Base-by-base conservation (phyloP, 2,113 vertebrate genomes). In the Gobio gobio region DNA sequence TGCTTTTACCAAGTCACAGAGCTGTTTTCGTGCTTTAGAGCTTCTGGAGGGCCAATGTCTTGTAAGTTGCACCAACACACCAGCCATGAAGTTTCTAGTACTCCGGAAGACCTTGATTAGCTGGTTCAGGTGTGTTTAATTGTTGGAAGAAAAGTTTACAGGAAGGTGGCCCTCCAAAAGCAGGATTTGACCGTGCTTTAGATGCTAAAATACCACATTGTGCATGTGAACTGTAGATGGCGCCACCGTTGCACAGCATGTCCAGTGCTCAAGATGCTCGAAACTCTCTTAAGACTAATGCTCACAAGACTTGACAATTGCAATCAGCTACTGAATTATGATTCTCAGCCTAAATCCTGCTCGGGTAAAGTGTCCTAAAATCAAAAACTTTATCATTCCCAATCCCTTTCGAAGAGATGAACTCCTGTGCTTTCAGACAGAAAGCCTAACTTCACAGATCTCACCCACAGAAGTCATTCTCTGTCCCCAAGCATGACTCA, bases 401-500 rank as follows among this genome's bases (percentile, higher is more conserved):
- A 22, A 63, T 26, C 59, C 43, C 10, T 51, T 51, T 24, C 9
- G 12, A 22, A 49, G 56, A 47, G 22, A 45, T 47, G 16, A 29
- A 47, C 70, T 45, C 74, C 9, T 33, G 47, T 76, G 49, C 76
- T 43, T 77, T 13, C 20, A 59, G 5, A 40, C 33, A 16, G 33
- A 78, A 59, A n/a, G 76, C 54, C 13, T 2, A 75, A 29, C 68
- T 63, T 61, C 6, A 26, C 61, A 36, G 59, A 40, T 49, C 51
- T 77, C 58, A 79, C 77, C 73, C 76, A 77, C 56, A 68, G 59
- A 79, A 70, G 63, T 85, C 51, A 83, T 86, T 87, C 78, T 83
- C 78, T 83, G 61, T 68, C 75, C 88, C 76, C 68, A 36, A 64
- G n/a, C 40, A 70, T 86, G 88, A 87, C 83, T 89, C 89, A 89